These are phyloP conservation scores for Pseudomugil gertrudae DNA, from an alignment of 2,797 vertebrate species.

Conservation along the genomic window DNA sequence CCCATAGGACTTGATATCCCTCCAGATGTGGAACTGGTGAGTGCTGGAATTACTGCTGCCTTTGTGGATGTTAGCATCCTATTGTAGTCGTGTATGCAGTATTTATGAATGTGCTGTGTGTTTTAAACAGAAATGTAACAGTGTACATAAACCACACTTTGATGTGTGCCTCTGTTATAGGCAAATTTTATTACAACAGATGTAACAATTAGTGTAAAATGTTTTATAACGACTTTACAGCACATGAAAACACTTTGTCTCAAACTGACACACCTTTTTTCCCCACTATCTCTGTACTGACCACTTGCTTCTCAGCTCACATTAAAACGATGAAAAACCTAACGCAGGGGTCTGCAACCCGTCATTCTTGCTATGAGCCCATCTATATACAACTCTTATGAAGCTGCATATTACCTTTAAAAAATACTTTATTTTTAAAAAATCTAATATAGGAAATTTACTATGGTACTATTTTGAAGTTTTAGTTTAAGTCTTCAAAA, in stretches of 20 bases:
- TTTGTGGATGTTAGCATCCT: not conserved
- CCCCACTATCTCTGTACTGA: too few relatives aligned
- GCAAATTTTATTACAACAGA: not conserved
- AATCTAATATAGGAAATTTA: too few relatives aligned
- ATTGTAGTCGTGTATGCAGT: not conserved
- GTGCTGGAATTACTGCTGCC: constrained; percentile 52
- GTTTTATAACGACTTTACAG: too few relatives aligned
- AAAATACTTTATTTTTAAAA: too few relatives aligned
- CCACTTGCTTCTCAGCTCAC: not conserved
- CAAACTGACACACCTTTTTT: too few relatives aligned
- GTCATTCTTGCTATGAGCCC: too few relatives aligned
- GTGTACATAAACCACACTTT: not conserved
- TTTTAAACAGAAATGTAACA: constrained; percentile 3
- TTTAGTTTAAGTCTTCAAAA: too few relatives aligned
- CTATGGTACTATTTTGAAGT: too few relatives aligned
- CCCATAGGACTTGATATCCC: constrained; percentile 91
- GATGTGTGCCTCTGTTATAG: not conserved
- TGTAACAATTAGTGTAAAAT: too few relatives aligned
- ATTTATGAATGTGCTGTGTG: not conserved
- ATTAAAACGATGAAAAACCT: not conserved
- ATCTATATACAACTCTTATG: too few relatives aligned
- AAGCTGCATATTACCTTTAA: too few relatives aligned
- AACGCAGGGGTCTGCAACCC: not conserved
- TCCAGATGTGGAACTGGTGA: constrained; percentile 95
- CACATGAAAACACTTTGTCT: not conserved